Percentiles rank a stretch among this genome's conserved stretches.
phyloP scores from a whole-genome alignment of 1,140 invertebrate species.

The Penaeus vannamei region DNA sequence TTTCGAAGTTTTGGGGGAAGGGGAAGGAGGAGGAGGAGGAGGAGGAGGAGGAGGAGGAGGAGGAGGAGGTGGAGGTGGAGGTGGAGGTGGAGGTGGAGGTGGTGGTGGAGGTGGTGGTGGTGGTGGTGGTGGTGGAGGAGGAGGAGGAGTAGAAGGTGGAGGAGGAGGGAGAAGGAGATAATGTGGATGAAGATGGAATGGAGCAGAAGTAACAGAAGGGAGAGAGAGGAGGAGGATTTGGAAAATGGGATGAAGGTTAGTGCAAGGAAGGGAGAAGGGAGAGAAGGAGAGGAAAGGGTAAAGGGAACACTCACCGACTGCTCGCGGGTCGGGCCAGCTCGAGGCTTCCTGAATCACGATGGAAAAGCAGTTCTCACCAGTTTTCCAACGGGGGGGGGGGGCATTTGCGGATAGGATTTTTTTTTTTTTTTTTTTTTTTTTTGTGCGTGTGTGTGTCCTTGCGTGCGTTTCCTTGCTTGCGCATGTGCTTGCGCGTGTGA shows the following conservation, averaged over 20 bases:
- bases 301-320: neutral
- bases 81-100: neutral
- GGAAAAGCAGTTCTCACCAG: neutral
- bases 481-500: neutral
- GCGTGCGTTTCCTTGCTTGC: conserved; percentile 3
- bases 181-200: too few relatives aligned
- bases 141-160: too few relatives aligned
- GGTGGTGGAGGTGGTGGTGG: rapidly evolving
- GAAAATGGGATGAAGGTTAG: too few relatives aligned
- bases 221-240: too few relatives aligned
- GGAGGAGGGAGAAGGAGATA: too few relatives aligned
- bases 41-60: neutral
- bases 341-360: neutral
- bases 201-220: too few relatives aligned
- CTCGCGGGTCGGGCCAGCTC: neutral
- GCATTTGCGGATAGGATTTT: too few relatives aligned
- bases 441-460: neutral
- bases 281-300: neutral
- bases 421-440: too few relatives aligned
- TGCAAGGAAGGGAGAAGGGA: too few relatives aligned
- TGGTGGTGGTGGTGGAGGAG: too few relatives aligned
- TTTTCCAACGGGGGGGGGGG: neutral
- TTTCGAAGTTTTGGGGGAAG: too few relatives aligned
- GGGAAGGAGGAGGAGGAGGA: neutral
- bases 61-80: too few relatives aligned